These are phyloP conservation scores for Neopipo cinnamomea DNA, from an alignment of 2,113 vertebrate species.

Conservation along the genomic window DNA sequence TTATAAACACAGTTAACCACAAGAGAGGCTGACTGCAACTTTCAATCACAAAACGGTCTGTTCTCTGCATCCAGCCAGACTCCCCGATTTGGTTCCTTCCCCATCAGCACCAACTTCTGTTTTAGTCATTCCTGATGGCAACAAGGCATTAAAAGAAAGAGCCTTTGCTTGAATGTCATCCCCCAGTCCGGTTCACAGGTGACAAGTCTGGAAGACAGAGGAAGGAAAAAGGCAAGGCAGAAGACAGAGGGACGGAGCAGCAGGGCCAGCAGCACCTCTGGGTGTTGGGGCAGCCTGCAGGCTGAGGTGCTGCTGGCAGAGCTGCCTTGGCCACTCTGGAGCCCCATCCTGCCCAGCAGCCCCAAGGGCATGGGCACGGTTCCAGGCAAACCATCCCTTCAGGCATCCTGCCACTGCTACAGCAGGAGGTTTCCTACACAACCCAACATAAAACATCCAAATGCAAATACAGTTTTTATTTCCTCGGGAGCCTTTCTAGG, in stretches of 20 bases:
- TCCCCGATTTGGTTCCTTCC: not conserved
- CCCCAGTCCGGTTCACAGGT: not conserved
- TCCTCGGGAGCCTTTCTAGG: not conserved
- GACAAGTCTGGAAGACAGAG: not conserved
- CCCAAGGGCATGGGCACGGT: not conserved
- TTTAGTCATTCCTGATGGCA: not conserved
- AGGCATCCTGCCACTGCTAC: fast-evolving
- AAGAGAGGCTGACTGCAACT: not conserved
- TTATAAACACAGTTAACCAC: not conserved
- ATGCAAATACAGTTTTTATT: not conserved
- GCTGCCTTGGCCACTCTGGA: fast-evolving
- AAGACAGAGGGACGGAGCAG: fast-evolving
- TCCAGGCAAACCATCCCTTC: not conserved
- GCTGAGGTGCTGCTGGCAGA: not conserved
- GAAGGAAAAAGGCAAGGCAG: not conserved
- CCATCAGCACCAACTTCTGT: not conserved
- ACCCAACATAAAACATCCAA: not conserved
- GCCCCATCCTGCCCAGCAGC: too few species aligned
- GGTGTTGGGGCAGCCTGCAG: fast-evolving
- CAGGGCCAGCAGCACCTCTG: fast-evolving
- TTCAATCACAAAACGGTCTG: not conserved
- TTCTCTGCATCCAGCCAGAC: not conserved
- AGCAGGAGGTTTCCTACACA: not conserved
- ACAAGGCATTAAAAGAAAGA: not conserved
- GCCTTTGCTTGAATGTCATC: not conserved